Base-by-base conservation (phyloP, 1,140 invertebrate genomes). In the Tetragonula clypearis region DNA sequence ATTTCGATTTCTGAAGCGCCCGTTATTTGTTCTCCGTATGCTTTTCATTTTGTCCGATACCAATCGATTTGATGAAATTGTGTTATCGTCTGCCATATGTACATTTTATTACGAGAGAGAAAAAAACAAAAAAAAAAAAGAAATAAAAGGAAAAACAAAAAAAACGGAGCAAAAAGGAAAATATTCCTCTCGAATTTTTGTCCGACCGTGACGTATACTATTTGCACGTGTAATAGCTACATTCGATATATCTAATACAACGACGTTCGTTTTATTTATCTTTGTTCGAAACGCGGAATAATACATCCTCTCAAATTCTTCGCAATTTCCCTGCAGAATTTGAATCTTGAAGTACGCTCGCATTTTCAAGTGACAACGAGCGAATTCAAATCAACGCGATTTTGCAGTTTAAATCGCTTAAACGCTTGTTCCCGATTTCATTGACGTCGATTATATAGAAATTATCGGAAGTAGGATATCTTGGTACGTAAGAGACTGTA, bases 401-500 rank as follows among this genome's bases (percentile, higher is more conserved):
- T 60, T 60, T 60, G 11, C 15, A 15, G n/a, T 15, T 56, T 26
- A 69, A 21, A 41, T 21, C 9, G 21, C 21, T 69, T 14, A 11
- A 69, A 68, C 26, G 3, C 15, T 19, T 1, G 17, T 35, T 30
- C 9, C 17, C 66, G 17, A 11, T 11, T 68, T 35, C 30, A 11
- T 41, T 17, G 17, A 35, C 26, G 2, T 15, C 26, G 17, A 68
- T 19, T 68, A 1, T 30, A 26, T n/a, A 6, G 15, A 19, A 68
- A 68, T 68, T 30, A 17, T 68, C 8, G 26, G 30, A 30, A 71
- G 83, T 62, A 23, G 23, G 41, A 68, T 76, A 69, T 84, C 78
- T 86, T 82, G 30, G 69, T 23, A 77, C 23, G 53, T 76, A 86
- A 71, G 86, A 60, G 80, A 75, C 35, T 71, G 49, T 74, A 56